Evolutionary conservation across 1,140 invertebrate species (phyloP), one percentile per base, ranked within the genome.

Genomic region (Achroia grisella): DNA sequence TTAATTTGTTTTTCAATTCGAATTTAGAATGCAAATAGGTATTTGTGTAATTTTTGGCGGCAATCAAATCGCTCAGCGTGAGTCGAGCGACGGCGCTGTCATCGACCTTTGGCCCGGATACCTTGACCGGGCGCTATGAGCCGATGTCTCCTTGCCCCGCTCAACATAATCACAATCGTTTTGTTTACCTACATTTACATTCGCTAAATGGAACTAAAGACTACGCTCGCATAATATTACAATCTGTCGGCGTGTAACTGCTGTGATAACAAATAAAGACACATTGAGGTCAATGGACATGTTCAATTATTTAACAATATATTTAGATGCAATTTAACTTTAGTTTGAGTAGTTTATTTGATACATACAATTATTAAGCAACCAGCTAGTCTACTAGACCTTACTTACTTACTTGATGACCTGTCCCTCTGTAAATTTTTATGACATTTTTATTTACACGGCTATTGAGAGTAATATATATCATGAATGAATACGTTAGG

Each of bases 51-150:
- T 44, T 62, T 69, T 70, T 71, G 63, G 63, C 70, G 67, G 71
- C 56, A 63, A 72, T 52, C 36, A 64, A 48, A 50, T 55, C 53
- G 46, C 44, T 47, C 40, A 23, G 2, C 17, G 17, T 23, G 17
- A 23, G 17, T 23, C 44, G 47, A 52, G 52, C 36, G 45, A 49
- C 46, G 47, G 48, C 52, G 58, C 77, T 81, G 80, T 84, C 80
- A 78, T 77, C 75, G 80, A 84, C 80, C 80, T 84, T 84, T 84
- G 75, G 63, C 77, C 76, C 71, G 72, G 70, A 84, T 79, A 84
- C 77, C 80, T 84, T 84, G 80, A 84, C 80, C 80, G 71, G 70
- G 66, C 74, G 70, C 41, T 47, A n/a, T n/a, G 49, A 62, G 61
- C 59, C 72, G 64, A 70, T 71, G 79, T 77, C 76, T 76, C 65